These are phyloP conservation scores for Limenitis camilla DNA, from an alignment of 2,888 invertebrate genomes.

Conservation along the genomic window DNA sequence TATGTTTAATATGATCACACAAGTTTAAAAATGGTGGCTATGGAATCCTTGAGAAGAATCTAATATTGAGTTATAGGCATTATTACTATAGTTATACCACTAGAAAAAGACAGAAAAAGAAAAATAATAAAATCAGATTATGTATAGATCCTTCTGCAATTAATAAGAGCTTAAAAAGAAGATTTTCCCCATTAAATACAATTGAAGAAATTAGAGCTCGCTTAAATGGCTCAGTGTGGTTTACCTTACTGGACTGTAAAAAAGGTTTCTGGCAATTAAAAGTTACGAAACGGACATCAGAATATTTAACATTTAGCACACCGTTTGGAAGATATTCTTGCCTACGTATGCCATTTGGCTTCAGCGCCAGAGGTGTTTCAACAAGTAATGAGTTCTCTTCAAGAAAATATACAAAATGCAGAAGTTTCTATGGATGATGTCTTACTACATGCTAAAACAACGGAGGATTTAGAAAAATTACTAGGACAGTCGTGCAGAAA, in stretches of 20 bases:
- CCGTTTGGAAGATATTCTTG: constrained; percentile 23
- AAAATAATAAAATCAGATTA: constrained; percentile 23
- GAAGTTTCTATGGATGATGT: constrained; percentile 15
- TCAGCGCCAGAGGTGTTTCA: constrained; percentile 21
- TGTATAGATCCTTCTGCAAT: constrained; percentile 23
- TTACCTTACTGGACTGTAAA: constrained; percentile 21
- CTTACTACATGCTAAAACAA: constrained; percentile 12
- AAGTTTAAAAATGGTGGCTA: too few relatives aligned
- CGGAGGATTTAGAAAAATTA: constrained; percentile 12
- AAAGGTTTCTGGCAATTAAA: constrained; percentile 23
- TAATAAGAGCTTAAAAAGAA: constrained; percentile 20
- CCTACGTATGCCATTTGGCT: constrained; percentile 21
- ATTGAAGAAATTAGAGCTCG: constrained; percentile 25
- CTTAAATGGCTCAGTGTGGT: constrained; percentile 20
- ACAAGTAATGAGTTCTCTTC: constrained; percentile 15
- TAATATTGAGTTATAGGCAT: too few relatives aligned
- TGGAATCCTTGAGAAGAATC: too few relatives aligned
- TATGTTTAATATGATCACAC: too few relatives aligned
- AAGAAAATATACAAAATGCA: constrained; percentile 12
- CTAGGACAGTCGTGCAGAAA: constrained; percentile 9
- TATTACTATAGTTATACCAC: too few relatives aligned
- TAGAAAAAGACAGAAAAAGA: too few relatives aligned
- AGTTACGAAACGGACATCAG: constrained; percentile 12
- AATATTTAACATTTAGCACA: constrained; percentile 19
- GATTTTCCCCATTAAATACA: constrained; percentile 20